Percentiles rank a stretch among this genome's conserved stretches.
Evolutionary conservation across 2,113 vertebrate species (phyloP).

Genomic region (Manacus vitellinus): DNA sequence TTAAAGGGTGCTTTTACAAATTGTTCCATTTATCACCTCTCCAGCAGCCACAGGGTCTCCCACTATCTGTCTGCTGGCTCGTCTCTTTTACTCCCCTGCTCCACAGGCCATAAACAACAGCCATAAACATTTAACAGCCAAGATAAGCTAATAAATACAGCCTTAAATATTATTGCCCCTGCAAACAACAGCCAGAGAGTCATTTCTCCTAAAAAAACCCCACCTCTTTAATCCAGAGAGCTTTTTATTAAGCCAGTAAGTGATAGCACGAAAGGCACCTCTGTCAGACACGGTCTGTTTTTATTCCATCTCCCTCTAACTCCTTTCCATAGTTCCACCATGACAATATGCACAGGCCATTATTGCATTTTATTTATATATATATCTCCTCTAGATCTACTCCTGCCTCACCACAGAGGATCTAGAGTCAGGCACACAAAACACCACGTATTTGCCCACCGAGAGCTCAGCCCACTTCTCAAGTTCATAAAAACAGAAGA

Average conservation of each 20-base stretch:
- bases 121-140: constrained; percentile 67
- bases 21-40: constrained; percentile 12
- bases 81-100: constrained; percentile 45
- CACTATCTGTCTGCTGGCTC: constrained; percentile 29
- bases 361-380: background rate
- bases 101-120: constrained; percentile 57
- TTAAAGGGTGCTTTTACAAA: constrained; percentile 34
- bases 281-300: background rate
- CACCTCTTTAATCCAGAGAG: constrained; percentile 14
- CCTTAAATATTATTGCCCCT: constrained; percentile 54
- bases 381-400: background rate
- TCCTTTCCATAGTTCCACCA: background rate
- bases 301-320: background rate
- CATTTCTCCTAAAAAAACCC: background rate
- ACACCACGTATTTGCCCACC: background rate
- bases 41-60: constrained; percentile 29
- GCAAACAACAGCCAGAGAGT: constrained; percentile 28
- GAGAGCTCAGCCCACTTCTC: background rate
- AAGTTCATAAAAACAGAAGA: background rate
- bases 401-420: background rate
- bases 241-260: constrained; percentile 45
- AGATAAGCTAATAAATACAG: constrained; percentile 75
- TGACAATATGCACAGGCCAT: background rate
- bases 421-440: background rate
- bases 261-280: background rate